Percentiles rank a stretch among this genome's conserved stretches.
Evolutionary conservation across 1,140 invertebrate genomes (phyloP).

Genomic region (Gonatopus flavifemur): DNA sequence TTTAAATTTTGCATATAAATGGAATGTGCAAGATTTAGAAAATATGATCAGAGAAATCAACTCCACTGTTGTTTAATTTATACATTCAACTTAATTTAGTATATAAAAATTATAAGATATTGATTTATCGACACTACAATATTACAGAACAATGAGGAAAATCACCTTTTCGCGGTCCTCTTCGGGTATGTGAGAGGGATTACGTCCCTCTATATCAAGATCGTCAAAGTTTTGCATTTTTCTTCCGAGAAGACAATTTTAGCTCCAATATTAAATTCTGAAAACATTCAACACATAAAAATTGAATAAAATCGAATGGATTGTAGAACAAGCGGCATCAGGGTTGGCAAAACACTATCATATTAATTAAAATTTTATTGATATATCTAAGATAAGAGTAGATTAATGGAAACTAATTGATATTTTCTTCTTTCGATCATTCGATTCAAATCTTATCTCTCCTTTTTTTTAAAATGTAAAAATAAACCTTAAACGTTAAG

Average conservation of each 20-base stretch:
- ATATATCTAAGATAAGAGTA: neutral
- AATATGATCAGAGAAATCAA: too few relatives aligned
- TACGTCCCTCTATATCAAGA: constrained; percentile 57
- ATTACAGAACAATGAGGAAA: too few relatives aligned
- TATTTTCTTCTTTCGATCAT: neutral
- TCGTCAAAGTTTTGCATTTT: constrained; percentile 57
- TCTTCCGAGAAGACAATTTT: constrained; percentile 18
- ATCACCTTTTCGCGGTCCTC: constrained; percentile 57
- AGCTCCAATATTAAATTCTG: constrained; percentile 34
- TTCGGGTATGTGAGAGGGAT: constrained; percentile 52
- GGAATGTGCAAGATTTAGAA: too few relatives aligned
- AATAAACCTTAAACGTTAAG: neutral
- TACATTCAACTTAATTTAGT: too few relatives aligned
- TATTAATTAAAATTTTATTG: neutral
- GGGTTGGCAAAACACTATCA: constrained; percentile 3
- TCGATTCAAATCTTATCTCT: too few relatives aligned
- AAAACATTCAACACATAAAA: constrained; percentile 34
- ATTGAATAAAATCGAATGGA: neutral
- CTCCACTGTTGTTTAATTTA: too few relatives aligned
- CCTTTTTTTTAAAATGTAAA: too few relatives aligned
- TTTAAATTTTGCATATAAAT: constrained; percentile 6
- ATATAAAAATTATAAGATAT: too few relatives aligned
- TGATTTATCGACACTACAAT: too few relatives aligned
- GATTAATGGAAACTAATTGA: neutral
- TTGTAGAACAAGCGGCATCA: constrained; percentile 6